Evolutionary conservation across 1,140 invertebrate genomes (phyloP).

Genomic region (Drosophila ananassae): DNA sequence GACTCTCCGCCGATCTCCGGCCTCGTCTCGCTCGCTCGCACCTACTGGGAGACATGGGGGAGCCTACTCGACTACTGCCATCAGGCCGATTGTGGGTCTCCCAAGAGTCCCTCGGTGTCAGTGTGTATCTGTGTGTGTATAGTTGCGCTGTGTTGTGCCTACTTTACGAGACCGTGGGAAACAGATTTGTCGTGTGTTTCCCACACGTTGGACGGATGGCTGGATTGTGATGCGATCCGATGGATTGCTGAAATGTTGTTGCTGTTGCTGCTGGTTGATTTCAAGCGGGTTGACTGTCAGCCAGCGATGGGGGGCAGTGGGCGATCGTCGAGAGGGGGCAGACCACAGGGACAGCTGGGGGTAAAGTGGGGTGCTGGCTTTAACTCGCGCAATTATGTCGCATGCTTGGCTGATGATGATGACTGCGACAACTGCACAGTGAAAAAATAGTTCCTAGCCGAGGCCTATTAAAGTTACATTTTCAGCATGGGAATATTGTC

Average conservation of each 20-base stretch:
- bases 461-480: conserved; percentile 8
- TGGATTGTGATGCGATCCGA: conserved; percentile 84
- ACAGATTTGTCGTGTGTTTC: conserved; percentile 86
- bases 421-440: conserved; percentile 71
- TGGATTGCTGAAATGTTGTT: conserved; percentile 82
- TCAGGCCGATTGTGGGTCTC: conserved; percentile 23
- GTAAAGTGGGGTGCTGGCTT: conserved; percentile 45
- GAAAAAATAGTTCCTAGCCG: conserved; percentile 3
- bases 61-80: conserved; percentile 32
- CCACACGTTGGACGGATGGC: conserved; percentile 85
- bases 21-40: conserved; percentile 41
- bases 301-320: conserved; percentile 38
- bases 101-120: conserved; percentile 8
- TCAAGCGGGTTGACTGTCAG: conserved; percentile 56
- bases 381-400: conserved; percentile 84
- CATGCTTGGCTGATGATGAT: conserved; percentile 83
- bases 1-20: conserved; percentile 44
- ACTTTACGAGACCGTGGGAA: conserved; percentile 86
- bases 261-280: conserved; percentile 51
- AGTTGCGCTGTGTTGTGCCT: conserved; percentile 63
- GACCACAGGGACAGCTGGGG: conserved; percentile 8
- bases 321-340: conserved; percentile 26
- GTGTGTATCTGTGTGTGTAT: conserved; percentile 32
- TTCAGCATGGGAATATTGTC: conserved; percentile 1
- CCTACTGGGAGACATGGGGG: conserved; percentile 41